These are phyloP conservation scores for Oreochromis aureus DNA, from an alignment of 2,113 vertebrate species.

Conservation along the genomic window DNA sequence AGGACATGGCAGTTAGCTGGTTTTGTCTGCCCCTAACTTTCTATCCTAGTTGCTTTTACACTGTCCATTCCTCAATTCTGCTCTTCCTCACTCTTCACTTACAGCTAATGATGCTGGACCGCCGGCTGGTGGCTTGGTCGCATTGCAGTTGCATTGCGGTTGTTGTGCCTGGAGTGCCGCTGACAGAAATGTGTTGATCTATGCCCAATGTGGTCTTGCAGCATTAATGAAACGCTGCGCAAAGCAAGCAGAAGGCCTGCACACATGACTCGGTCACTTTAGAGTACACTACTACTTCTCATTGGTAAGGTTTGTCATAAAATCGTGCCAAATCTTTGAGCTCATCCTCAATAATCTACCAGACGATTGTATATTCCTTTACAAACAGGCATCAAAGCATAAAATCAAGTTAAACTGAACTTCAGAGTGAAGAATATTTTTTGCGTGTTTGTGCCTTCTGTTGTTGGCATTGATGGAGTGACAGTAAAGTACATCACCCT, in stretches of 20 bases:
- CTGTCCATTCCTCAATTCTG: not conserved
- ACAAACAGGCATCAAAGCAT: not conserved
- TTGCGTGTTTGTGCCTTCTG: slow-evolving; percentile 19
- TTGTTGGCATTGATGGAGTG: slow-evolving; percentile 10
- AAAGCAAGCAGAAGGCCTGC: not conserved
- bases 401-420: not conserved
- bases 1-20: slow-evolving; percentile 16
- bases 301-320: not conserved
- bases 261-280: not conserved
- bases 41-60: not conserved
- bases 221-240: not conserved
- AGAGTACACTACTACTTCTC: not conserved
- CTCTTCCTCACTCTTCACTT: slow-evolving; percentile 10
- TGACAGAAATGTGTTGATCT: slow-evolving; percentile 20
- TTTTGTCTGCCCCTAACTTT: not conserved
- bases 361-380: not conserved
- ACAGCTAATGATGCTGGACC: not conserved
- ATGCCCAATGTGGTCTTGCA: not conserved
- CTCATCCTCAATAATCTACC: not conserved
- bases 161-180: not conserved
- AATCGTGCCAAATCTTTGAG: not conserved
- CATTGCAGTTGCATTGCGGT: slow-evolving; percentile 31
- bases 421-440: not conserved
- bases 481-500: slow-evolving; percentile 12
- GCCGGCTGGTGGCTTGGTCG: slow-evolving; percentile 8